Conservation (phyloP, 2,888 invertebrate genomes). For the Netelia melanura region DNA sequence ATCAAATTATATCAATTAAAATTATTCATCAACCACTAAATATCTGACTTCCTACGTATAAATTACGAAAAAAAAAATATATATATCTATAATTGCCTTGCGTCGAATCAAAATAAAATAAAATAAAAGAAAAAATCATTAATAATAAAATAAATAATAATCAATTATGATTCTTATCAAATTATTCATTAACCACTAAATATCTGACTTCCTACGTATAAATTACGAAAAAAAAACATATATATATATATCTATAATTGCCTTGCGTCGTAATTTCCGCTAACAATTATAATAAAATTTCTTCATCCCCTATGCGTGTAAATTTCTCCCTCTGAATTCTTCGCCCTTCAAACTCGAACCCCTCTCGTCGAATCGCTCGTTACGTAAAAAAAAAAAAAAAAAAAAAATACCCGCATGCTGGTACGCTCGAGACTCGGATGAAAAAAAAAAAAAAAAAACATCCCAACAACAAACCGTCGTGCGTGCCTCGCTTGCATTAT, state of each 20-base stretch:
- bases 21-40: no score
- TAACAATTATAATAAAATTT: neutral
- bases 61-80: neutral
- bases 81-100: no score
- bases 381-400: neutral
- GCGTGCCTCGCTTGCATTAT: slow-evolving; percentile 12
- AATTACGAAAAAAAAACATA: neutral
- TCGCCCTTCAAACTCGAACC: slow-evolving; percentile 18
- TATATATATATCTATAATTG: neutral
- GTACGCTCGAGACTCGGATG: slow-evolving; percentile 10
- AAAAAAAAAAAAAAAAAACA: neutral
- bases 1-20: no score
- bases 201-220: no score
- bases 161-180: no score
- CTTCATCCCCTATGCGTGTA: slow-evolving; percentile 16
- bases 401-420: slow-evolving; percentile 40
- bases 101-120: neutral
- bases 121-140: no score
- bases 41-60: no score
- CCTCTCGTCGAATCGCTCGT: slow-evolving; percentile 13
- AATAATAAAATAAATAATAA: neutral
- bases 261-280: neutral
- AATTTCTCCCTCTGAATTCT: neutral
- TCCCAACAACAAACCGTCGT: slow-evolving; percentile 9
- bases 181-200: no score